Evolutionary conservation across 2,888 invertebrate genomes (phyloP), one percentile per base, ranked within the genome.

Genomic region (Caenorhabditis sp.): DNA sequence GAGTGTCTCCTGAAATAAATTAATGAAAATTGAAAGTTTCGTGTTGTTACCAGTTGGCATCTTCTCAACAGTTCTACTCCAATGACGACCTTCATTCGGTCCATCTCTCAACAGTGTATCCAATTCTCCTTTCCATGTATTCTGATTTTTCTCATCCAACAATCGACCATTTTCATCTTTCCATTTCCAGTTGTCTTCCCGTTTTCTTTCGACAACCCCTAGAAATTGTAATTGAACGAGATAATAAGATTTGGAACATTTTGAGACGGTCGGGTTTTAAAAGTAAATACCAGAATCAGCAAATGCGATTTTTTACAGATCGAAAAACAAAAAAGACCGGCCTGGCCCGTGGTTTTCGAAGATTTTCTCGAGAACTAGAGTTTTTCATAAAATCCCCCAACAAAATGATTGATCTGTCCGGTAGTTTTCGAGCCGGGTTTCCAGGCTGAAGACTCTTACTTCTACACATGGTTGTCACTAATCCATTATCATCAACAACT

Each of bases 131-230:
- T 79, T 79, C 79, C 79, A 79, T 36, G 66, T 73, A 51, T 72
- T 67, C 24, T 77, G 66, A 59, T 77, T 75, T 57, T 66, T 62
- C 65, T 77, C 77, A 57, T 77, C 76, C 4, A 77, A 57, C 27
- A 79, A 65, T 26, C 66, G 23, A 60, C 80, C 80, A 23, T 71
- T 67, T 36, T 80, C 76, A 63, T 80, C 80, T 37, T 70, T 63
- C 78, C 78, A 78, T 37, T 80, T 80, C 78, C 78, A 80, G 55
- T 78, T 80, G 55, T 80, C 78, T n/a, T 77, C 69, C 19, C 69
- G 72, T 36, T 76, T 78, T 65, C 66, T 69, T 64, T 80, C 80
- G n/a, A 77, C 75, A 51, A 80, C 78, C 53, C 80, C 79, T 79
- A 61, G 23, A 76, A 66, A n/a, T n/a, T 31, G 26, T n/a, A n/a